Base-by-base conservation (phyloP, 2,113 vertebrate species). In the Corythaeola cristata region DNA sequence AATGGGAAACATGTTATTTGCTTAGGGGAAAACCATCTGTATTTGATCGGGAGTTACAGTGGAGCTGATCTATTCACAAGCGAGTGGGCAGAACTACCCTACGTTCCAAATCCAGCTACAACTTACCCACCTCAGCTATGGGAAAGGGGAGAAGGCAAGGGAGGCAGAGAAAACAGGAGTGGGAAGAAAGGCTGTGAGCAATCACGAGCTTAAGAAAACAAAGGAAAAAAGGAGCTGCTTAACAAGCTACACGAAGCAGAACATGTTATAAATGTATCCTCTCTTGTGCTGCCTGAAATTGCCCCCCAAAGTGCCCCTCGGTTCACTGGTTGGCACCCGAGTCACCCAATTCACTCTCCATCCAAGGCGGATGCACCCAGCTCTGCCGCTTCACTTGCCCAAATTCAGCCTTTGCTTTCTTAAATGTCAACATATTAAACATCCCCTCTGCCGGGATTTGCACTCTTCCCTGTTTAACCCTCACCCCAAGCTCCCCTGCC, bases 131-230 rank as follows among this genome's bases (percentile, higher is more conserved):
- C 53, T 80, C 81, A 79, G 26, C n/a, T 19, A 37, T 6, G 32
- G 76, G 85, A 93, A 85, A 90, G 28, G 33, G 39, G 49, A 92
- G 90, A 88, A 90, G 80, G 82, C 49, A 50, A 90, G 80, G 86
- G 87, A 95, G 81, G 77, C 53, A 94, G 94, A 77, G 50, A 76
- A 75, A 93, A 79, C 74, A 62, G 52, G 62, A 79, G 66, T 64
- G 66, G 74, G 77, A 92, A 94, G 79, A 79, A 84, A 91, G 62
- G 69, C 73, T 68, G 83, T 9, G 41, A 96, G 68, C 76, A 89
- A 89, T 81, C 83, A 75, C 53, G 64, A 59, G 66, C 82, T 89
- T 91, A 96, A 95, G 62, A 93, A 94, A 94, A 95, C 67, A 93
- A 17, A 63, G 39, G 35, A 21, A 53, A 39, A 50, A 77, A 80